These are phyloP conservation scores for Cynopterus brachyotis DNA, from an alignment of 2,113 vertebrate genomes.

Conservation along the genomic window DNA sequence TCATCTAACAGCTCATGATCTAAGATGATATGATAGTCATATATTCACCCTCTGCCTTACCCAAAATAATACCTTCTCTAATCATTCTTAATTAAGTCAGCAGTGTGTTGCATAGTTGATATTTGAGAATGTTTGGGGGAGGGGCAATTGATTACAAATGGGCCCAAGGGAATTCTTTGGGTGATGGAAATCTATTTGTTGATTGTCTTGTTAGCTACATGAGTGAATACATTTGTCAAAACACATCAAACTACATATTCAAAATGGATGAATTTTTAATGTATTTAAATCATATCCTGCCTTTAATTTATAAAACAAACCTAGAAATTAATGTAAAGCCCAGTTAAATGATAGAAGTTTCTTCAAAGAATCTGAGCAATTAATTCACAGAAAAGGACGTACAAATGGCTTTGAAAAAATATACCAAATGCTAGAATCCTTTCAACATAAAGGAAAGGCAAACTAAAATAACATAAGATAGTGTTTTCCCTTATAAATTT, in stretches of 20 bases:
- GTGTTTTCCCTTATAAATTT: neutral
- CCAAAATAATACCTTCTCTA: neutral
- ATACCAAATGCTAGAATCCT: neutral
- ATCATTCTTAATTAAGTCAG: slow-evolving; percentile 5
- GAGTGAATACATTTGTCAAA: slow-evolving; percentile 10
- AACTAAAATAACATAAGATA: neutral
- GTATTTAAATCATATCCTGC: neutral
- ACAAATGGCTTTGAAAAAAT: neutral
- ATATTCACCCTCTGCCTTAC: neutral
- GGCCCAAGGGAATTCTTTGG: neutral
- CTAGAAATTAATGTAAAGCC: neutral
- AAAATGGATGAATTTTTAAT: slow-evolving; percentile 3
- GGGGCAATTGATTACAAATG: neutral
- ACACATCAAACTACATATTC: neutral
- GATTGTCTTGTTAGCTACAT: neutral
- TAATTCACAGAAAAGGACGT: neutral
- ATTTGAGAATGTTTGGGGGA: neutral
- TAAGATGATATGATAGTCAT: neutral
- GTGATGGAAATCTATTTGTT: neutral
- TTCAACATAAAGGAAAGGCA: neutral
- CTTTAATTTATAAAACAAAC: slow-evolving; percentile 2
- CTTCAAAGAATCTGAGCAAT: neutral
- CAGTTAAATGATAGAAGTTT: neutral
- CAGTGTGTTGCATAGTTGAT: neutral
- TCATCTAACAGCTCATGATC: neutral